A percentile compares a stretch with the other conserved stretches of the same genome.
phyloP scores from a whole-genome alignment of 2,888 invertebrate genomes.

The Napeogenes sylphis region DNA sequence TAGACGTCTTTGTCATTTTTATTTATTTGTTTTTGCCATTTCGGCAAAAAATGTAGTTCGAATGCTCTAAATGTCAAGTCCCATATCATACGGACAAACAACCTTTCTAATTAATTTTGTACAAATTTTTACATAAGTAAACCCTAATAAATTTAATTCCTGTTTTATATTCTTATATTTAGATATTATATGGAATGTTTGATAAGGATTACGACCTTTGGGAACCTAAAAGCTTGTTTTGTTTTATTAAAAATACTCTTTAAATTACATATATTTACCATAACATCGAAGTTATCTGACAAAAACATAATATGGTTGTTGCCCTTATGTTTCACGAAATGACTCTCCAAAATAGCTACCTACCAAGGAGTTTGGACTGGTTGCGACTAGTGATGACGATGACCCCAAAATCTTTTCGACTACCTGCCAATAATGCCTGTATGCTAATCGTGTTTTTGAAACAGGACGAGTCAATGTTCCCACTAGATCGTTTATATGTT shows the following conservation, averaged over 20 bases:
- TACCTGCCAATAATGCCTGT: slow-evolving; percentile 67
- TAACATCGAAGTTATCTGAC: slow-evolving; percentile 5
- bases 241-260: too few species aligned
- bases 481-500: slow-evolving; percentile 50
- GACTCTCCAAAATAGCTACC: slow-evolving; percentile 56
- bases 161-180: too few species aligned
- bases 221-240: too few species aligned
- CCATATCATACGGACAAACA: neutral
- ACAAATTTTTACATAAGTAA: slow-evolving; percentile 1
- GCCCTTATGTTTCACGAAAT: slow-evolving; percentile 62
- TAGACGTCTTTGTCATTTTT: too few species aligned
- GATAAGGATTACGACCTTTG: too few species aligned
- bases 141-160: too few species aligned
- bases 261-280: neutral
- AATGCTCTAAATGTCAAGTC: slow-evolving; percentile 8
- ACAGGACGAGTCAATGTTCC: slow-evolving; percentile 61
- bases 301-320: slow-evolving; percentile 35
- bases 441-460: slow-evolving; percentile 66
- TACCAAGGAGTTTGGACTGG: slow-evolving; percentile 44
- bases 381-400: slow-evolving; percentile 61
- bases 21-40: too few species aligned
- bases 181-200: too few species aligned
- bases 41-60: too few species aligned
- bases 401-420: slow-evolving; percentile 55
- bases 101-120: slow-evolving; percentile 7